Base-by-base conservation (phyloP, 2,888 invertebrate species). In the Drepana falcataria region DNA sequence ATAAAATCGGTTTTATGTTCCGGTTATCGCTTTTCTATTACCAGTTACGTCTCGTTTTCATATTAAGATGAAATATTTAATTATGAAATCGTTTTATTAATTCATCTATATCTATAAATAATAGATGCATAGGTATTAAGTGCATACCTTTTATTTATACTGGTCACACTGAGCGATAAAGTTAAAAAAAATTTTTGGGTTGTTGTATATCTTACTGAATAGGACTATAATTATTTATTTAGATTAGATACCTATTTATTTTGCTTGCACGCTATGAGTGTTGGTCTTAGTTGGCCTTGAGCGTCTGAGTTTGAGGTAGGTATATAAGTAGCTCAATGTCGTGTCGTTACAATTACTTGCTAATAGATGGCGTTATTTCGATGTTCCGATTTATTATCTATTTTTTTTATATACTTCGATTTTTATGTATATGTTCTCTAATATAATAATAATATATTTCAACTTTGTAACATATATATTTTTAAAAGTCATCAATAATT, bases 1-100 rank as follows among this genome's bases (percentile, higher is more conserved):
- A 87, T 91, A 89, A 91, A 88, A 87, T 79, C 69, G 70, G 76
- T 83, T 86, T 88, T 89, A 90, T 80, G 88, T 77, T 67, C 77
- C 62, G 76, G 77, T 87, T 90, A 89, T 87, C 78, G 79, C 80
- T 72, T 75, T 80, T 85, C 87, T 88, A 89, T 87, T 83, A 86
- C 76, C 78, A 79, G 72, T 85, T 83, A 83, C 78, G 82, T 75
- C 80, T 75, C 76, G 76, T 78, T 80, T 81, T 81, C 74, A 74
- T 79, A 77, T 64, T 68, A 66, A 75, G 65, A 68, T 74, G 71
- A 71, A 64, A 66, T 63, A 65, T 76, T 81, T 75, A 64, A 66
- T 77, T 75, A 78, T 70, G 69, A 77, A 75, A 71, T 77, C 73
- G 66, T 81, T 75, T 79, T 80, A 75, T 64, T 74, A 68, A 79